A percentile compares a stretch with the other conserved stretches of the same genome.
Conservation (phyloP, 2,888 invertebrate genomes). For the Gnatocerus cornutus region DNA sequence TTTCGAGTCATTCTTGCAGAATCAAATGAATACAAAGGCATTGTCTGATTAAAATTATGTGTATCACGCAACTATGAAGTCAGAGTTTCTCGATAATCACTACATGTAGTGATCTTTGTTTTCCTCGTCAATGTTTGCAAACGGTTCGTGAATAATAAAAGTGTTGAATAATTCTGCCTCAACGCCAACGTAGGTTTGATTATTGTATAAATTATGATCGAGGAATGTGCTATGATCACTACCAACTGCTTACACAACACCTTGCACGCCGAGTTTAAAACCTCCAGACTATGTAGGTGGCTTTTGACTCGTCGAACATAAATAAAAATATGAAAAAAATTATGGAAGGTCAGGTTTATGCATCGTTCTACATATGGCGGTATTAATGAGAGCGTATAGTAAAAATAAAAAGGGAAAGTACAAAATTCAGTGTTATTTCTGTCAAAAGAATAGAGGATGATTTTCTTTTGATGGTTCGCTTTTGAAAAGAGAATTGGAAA, state of each 20-base stretch:
- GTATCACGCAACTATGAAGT: constrained; percentile 16
- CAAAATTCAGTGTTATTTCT: too few species aligned
- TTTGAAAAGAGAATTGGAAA: too few species aligned
- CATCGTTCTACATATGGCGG: too few species aligned
- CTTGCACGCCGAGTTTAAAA: constrained; percentile 11
- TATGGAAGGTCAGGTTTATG: constrained; percentile 9
- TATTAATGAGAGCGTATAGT: too few species aligned
- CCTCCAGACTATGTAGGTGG: constrained; percentile 5
- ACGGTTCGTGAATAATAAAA: not conserved
- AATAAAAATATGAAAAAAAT: constrained; percentile 13
- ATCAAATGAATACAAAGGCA: constrained; percentile 18
- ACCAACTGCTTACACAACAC: constrained; percentile 23
- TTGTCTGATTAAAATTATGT: constrained; percentile 19
- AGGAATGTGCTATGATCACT: constrained; percentile 39
- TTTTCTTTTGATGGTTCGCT: too few species aligned
- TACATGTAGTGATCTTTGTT: constrained; percentile 1
- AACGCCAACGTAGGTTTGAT: constrained; percentile 30
- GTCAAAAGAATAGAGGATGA: too few species aligned
- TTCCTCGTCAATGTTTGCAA: constrained; percentile 10
- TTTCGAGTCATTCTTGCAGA: constrained; percentile 19
- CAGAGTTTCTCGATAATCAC: not conserved
- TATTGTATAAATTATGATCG: constrained; percentile 21
- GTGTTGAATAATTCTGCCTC: constrained; percentile 20
- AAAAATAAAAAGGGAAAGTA: too few species aligned
- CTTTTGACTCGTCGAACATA: constrained; percentile 15